phyloP scores from a whole-genome alignment of 2,888 invertebrate genomes.

The Ormyrus pomaceus region DNA sequence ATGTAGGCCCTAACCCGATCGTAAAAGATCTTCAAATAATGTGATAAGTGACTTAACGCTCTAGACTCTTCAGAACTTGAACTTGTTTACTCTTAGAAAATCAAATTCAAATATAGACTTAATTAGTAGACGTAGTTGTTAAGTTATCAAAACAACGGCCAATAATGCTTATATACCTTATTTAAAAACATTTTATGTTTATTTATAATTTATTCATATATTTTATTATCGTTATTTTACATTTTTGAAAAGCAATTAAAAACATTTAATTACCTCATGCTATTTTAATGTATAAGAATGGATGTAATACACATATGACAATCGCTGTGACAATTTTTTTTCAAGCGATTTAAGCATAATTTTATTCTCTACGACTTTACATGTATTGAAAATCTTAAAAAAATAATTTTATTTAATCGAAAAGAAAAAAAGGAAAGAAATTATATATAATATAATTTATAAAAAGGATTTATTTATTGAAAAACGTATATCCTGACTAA shows the following conservation, averaged over 20 bases:
- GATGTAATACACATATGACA: constrained; percentile 40
- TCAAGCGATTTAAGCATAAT: constrained; percentile 33
- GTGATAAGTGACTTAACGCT: constrained; percentile 53
- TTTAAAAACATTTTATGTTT: constrained; percentile 49
- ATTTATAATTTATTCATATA: constrained; percentile 54
- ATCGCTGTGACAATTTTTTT: constrained; percentile 54
- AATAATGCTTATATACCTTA: constrained; percentile 54
- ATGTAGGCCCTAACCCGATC: constrained; percentile 42
- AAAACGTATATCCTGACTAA: constrained; percentile 11
- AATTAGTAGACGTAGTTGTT: constrained; percentile 36
- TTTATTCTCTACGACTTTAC: constrained; percentile 11
- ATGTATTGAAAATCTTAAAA: constrained; percentile 21
- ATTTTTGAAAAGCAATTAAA: constrained; percentile 36
- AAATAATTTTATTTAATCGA: constrained; percentile 23
- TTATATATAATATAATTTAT: constrained; percentile 28
- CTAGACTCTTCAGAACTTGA: constrained; percentile 3
- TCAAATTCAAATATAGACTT: constrained; percentile 38
- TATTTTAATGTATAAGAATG: constrained; percentile 35
- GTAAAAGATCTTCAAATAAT: constrained; percentile 48
- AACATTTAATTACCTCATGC: constrained; percentile 41
- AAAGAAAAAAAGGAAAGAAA: constrained; percentile 14
- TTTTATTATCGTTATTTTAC: constrained; percentile 49
- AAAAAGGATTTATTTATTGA: constrained; percentile 36
- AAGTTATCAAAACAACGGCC: constrained; percentile 51
- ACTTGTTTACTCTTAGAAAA: constrained; percentile 32